Evolutionary conservation across 2,797 vertebrate species (phyloP), one percentile per base, ranked within the genome.

Genomic region (Holocentrus rufus): DNA sequence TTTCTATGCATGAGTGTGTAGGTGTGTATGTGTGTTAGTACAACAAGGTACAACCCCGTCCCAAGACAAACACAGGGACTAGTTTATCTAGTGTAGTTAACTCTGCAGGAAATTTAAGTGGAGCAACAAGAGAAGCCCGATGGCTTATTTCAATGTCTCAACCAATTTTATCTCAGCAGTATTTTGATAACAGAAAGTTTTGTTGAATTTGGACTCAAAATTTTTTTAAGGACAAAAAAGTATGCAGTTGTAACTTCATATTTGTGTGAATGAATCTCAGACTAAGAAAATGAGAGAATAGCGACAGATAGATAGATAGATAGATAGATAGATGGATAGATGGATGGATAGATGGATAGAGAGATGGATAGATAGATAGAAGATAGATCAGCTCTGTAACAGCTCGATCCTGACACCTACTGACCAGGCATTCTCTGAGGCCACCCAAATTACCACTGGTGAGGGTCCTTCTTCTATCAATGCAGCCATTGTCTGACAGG

Each of bases 81-180:
- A 52, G 87, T 84, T 85, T 81, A 83, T 88, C 62, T 79, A 75
- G 84, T 88, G 23, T 83, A 56, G 65, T 62, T 73, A 84, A 74
- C 74, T 34, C 82, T 61, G 80, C 57, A 73, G 74, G 81, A 85
- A 78, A 80, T 72, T 18, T 23, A 78, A 68, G 4, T 61, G 1
- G 2, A 23, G 81, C 77, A 84, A 81, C 44, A 34, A 68, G 79
- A 80, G 76, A 85, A 71, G 76, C 64, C 76, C 56, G 9, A 79
- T 72, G 82, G 81, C 53, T 85, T 56, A 23, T 77, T 59, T 81
- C 74, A 84, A 23, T 1, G 81, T 84, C 82, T 30, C 4, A 10
- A 46, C 53, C 59, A 67, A 85, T 90, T 85, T 76, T 59, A 46
- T 58, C 52, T 62, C 42, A 64, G 69, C 23, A n/a, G 49, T 74